Percentiles rank a stretch among this genome's conserved stretches.
These are phyloP conservation scores for Bombycilla garrulus DNA, from an alignment of 2,113 vertebrate genomes.

Conservation along the genomic window DNA sequence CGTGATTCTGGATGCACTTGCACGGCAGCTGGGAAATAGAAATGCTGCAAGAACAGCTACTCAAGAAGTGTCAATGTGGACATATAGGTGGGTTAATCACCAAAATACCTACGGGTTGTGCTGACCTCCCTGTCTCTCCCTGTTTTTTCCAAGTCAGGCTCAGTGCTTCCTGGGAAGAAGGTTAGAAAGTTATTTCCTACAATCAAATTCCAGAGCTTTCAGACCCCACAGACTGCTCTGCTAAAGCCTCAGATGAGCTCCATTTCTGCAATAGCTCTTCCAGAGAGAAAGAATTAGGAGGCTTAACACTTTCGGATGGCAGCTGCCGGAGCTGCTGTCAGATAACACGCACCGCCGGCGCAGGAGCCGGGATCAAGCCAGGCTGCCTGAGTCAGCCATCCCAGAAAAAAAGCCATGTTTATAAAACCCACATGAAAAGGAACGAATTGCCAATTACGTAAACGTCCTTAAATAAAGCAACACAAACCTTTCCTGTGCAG, in stretches of 20 bases:
- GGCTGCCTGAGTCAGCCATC: background rate
- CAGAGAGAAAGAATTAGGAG: constrained; percentile 43
- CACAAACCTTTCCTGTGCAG: background rate
- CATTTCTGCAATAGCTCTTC: background rate
- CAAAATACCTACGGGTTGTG: background rate
- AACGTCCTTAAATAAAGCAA: constrained; percentile 19
- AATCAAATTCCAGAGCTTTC: background rate
- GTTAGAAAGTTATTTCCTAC: background rate
- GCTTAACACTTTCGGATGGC: background rate
- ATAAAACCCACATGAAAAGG: constrained; percentile 31
- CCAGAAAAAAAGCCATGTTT: background rate
- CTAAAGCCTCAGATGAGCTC: background rate
- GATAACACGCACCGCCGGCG: background rate
- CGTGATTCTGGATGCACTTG: rapidly evolving
- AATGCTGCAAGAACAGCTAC: background rate
- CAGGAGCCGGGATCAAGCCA: background rate
- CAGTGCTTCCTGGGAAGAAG: background rate
- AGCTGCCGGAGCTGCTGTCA: background rate
- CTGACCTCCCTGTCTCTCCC: background rate
- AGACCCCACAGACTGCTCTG: background rate
- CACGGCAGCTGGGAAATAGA: background rate
- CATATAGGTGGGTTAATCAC: background rate
- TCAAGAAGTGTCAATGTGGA: background rate
- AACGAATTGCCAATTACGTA: background rate
- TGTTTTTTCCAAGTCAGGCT: background rate